These are phyloP conservation scores for Lithobius niger DNA, from an alignment of 1,140 invertebrate species.

Conservation along the genomic window DNA sequence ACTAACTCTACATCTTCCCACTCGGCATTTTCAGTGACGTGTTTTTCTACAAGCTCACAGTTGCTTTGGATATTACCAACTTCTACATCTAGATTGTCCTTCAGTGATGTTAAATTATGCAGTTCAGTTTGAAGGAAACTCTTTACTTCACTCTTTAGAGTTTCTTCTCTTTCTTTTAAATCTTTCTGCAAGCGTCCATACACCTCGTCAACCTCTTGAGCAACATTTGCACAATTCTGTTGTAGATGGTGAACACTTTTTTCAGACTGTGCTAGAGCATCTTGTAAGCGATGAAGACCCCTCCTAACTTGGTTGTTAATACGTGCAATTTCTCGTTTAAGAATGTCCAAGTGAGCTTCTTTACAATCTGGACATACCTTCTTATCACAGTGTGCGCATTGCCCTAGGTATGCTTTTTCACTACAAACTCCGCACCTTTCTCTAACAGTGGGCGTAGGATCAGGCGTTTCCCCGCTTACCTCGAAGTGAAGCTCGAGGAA, in stretches of 20 bases:
- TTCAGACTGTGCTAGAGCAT: conserved; percentile 64
- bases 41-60: conserved; percentile 90
- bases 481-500: conserved; percentile 91
- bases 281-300: conserved; percentile 70
- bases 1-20: conserved; percentile 59
- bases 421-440: conserved; percentile 58
- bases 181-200: conserved; percentile 77
- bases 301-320: conserved; percentile 85
- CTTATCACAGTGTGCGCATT: conserved; percentile 87
- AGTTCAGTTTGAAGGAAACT: conserved; percentile 70
- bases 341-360: conserved; percentile 86
- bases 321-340: conserved; percentile 80
- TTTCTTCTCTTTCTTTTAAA: conserved; percentile 78
- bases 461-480: conserved; percentile 78
- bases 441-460: conserved; percentile 55
- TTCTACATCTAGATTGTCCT: conserved; percentile 84
- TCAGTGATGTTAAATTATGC: conserved; percentile 64
- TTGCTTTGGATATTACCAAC: conserved; percentile 85
- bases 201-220: conserved; percentile 85
- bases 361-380: conserved; percentile 80
- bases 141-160: conserved; percentile 75
- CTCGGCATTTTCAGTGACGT: conserved; percentile 59
- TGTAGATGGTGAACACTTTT: conserved; percentile 71
- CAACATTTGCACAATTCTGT: conserved; percentile 66
- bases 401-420: conserved; percentile 78